phyloP scores from a whole-genome alignment of 2,113 vertebrate genomes.

The Mandrillus leucophaeus region DNA sequence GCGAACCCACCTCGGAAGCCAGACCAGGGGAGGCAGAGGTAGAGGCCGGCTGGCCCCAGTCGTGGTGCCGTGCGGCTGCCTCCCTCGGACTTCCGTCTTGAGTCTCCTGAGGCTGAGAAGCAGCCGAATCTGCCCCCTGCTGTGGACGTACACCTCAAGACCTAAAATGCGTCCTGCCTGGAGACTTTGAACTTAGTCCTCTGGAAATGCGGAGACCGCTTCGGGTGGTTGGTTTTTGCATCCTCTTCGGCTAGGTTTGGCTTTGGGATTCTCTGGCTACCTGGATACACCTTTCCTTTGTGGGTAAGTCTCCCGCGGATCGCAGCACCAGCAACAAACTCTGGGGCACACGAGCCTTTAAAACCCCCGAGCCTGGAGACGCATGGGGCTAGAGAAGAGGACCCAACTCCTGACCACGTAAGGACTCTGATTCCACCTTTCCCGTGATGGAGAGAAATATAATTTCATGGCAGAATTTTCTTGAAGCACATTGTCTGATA shows the following conservation, averaged over 20 bases:
- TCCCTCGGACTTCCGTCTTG: not conserved
- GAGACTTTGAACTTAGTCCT: slow-evolving; percentile 77
- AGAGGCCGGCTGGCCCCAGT: not conserved
- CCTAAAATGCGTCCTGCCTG: slow-evolving; percentile 72
- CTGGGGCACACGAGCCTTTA: not conserved
- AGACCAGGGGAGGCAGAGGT: not conserved
- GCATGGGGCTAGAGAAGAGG: not conserved
- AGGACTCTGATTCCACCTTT: not conserved
- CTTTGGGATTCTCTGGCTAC: slow-evolving; percentile 8
- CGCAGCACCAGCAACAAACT: not conserved
- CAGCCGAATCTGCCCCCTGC: slow-evolving; percentile 75
- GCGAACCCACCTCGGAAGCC: not conserved
- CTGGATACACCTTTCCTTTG: not conserved
- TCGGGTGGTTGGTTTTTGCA: slow-evolving; percentile 50
- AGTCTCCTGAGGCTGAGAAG: slow-evolving; percentile 76
- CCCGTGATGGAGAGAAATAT: not conserved
- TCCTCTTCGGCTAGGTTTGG: not conserved
- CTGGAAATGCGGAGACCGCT: not conserved
- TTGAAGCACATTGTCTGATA: slow-evolving; percentile 69
- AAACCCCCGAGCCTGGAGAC: not conserved
- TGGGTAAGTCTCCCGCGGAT: not conserved
- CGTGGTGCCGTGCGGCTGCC: not conserved
- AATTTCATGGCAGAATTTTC: slow-evolving; percentile 49
- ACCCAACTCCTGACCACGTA: not conserved
- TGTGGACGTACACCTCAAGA: slow-evolving; percentile 54